phyloP scores from a whole-genome alignment of 2,797 vertebrate species.

The Enteromius thamalakanensis region DNA sequence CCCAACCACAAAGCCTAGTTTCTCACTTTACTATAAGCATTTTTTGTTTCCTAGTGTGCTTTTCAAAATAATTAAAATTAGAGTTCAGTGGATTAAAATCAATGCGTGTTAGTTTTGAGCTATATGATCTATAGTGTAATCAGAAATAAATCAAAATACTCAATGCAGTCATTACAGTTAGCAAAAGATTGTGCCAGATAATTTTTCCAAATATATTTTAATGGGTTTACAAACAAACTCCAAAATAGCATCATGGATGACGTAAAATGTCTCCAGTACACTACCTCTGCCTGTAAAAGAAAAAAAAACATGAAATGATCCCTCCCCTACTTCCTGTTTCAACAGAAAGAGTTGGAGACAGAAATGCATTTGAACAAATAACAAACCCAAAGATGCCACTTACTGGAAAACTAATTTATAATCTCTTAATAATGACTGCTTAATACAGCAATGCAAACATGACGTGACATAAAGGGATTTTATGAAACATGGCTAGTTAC shows the following conservation, averaged over 20 bases:
- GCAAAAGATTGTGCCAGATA: neutral
- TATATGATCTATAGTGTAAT: neutral
- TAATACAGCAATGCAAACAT: neutral
- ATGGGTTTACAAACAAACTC: neutral
- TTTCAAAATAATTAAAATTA: neutral
- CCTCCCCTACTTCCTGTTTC: constrained; percentile 29
- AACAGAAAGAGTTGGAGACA: neutral
- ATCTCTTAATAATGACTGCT: neutral
- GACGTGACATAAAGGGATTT: neutral
- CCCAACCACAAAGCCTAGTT: neutral
- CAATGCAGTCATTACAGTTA: neutral
- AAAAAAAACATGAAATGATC: neutral
- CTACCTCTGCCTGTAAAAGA: neutral
- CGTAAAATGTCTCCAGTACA: no score
- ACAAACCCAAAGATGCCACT: neutral
- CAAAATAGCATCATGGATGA: neutral
- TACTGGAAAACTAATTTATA: constrained; percentile 1
- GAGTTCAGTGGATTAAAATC: neutral
- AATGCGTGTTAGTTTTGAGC: neutral
- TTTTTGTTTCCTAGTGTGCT: neutral
- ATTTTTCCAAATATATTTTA: neutral
- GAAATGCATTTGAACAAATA: neutral
- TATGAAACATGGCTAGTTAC: neutral
- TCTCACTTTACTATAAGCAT: neutral
- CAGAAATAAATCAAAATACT: neutral